Percentiles rank a stretch among this genome's conserved stretches.
Conservation (phyloP, 1,140 invertebrate genomes). For the Leptinotarsa lineolata region DNA sequence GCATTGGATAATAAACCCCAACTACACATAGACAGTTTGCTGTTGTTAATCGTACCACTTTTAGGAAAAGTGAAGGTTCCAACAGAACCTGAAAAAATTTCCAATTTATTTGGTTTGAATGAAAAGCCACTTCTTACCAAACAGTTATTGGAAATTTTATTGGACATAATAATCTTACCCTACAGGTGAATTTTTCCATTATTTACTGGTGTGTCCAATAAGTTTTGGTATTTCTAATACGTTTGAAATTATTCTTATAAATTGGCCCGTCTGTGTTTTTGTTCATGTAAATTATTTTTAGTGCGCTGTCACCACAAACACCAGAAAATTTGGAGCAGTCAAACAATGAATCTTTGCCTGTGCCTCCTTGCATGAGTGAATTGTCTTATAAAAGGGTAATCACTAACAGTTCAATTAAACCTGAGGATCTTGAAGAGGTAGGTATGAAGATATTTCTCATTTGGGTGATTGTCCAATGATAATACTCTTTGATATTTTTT, state of each 20-base stretch:
- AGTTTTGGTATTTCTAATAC: background rate
- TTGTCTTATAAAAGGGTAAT: conserved; percentile 79
- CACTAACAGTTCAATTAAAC: conserved; percentile 72
- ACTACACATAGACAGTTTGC: conserved; percentile 83
- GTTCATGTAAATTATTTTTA: conserved; percentile 31
- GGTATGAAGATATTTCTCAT: background rate
- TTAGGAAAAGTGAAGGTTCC: conserved; percentile 74
- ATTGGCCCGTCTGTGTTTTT: background rate
- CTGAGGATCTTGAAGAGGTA: conserved; percentile 83
- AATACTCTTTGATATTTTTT: background rate
- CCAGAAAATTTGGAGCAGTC: conserved; percentile 34
- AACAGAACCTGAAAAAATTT: conserved; percentile 65
- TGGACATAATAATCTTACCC: conserved; percentile 82
- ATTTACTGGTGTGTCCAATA: conserved; percentile 11
- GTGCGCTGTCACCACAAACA: conserved; percentile 42
- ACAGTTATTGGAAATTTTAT: conserved; percentile 75
- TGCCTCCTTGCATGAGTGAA: conserved; percentile 80
- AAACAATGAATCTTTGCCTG: conserved; percentile 59
- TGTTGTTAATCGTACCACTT: conserved; percentile 80
- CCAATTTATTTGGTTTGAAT: conserved; percentile 65
- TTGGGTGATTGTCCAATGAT: background rate
- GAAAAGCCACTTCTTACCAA: conserved; percentile 69
- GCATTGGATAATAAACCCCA: conserved; percentile 80
- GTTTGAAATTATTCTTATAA: background rate
- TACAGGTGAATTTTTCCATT: conserved; percentile 70